These are phyloP conservation scores for Drosophila setosimentum DNA, from an alignment of 2,888 invertebrate genomes.

Conservation along the genomic window DNA sequence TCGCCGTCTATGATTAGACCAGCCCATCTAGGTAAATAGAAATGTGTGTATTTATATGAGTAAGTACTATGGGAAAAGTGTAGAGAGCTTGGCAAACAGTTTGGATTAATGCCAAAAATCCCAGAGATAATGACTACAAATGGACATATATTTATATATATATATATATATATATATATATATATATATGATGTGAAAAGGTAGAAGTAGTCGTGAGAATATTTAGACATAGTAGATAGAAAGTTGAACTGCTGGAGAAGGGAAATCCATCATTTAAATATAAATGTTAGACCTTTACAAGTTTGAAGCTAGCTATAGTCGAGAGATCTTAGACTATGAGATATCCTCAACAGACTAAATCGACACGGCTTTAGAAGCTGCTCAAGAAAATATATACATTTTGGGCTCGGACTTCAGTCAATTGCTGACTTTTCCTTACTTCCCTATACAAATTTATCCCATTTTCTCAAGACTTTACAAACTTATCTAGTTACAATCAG, in stretches of 20 bases:
- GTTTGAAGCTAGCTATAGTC: neutral
- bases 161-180: too few species aligned
- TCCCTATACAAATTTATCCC: neutral
- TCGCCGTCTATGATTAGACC: slow-evolving; percentile 50
- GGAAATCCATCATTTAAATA: neutral
- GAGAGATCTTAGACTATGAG: neutral
- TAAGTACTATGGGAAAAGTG: slow-evolving; percentile 1
- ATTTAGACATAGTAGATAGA: neutral
- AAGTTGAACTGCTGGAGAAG: neutral
- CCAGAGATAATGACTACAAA: neutral
- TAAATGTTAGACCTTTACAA: neutral
- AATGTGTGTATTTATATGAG: slow-evolving; percentile 31
- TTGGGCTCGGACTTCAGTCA: neutral
- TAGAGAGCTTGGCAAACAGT: slow-evolving; percentile 19
- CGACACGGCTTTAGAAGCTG: neutral
- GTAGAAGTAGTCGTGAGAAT: neutral
- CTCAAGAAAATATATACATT: neutral
- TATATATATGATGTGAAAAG: neutral
- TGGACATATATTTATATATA: neutral
- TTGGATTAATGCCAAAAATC: slow-evolving; percentile 41
- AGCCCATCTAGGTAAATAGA: slow-evolving; percentile 42
- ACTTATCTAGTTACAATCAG: neutral
- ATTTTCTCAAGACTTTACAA: neutral
- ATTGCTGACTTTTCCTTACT: neutral
- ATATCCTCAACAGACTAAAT: neutral